phyloP scores from a whole-genome alignment of 1,140 invertebrate genomes.

The Drosophila tropicalis region DNA sequence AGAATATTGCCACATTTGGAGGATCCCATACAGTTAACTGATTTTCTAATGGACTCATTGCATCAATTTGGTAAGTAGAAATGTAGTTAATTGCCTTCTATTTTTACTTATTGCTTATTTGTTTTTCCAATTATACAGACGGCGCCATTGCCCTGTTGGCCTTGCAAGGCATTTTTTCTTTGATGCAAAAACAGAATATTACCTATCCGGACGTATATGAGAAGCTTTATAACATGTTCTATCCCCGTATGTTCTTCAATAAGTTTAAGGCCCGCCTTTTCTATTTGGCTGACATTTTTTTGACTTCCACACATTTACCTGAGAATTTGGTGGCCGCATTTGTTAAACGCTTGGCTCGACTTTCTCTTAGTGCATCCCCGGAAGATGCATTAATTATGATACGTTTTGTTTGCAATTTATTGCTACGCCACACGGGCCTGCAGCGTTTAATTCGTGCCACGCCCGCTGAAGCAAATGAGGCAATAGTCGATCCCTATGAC shows the following conservation, averaged over 20 bases:
- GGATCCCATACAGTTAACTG: constrained; percentile 93
- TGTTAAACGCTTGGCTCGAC: constrained; percentile 92
- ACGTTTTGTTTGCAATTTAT: constrained; percentile 93
- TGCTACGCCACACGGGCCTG: constrained; percentile 93
- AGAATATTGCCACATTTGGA: constrained; percentile 91
- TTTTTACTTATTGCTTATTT: background rate
- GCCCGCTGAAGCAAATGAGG: constrained; percentile 80
- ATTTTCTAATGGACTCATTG: constrained; percentile 95
- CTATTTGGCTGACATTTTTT: constrained; percentile 94
- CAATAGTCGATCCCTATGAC: constrained; percentile 89
- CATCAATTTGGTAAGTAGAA: constrained; percentile 87
- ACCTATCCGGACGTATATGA: constrained; percentile 98
- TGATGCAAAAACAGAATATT: constrained; percentile 96
- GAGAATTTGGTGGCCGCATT: constrained; percentile 96
- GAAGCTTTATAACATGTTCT: constrained; percentile 96
- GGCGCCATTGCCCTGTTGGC: constrained; percentile 94
- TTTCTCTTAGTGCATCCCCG: constrained; percentile 92
- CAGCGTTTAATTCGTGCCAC: constrained; percentile 89
- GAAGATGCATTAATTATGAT: constrained; percentile 92
- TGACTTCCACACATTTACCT: constrained; percentile 96
- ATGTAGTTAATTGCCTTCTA: constrained; percentile 2
- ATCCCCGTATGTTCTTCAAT: constrained; percentile 94
- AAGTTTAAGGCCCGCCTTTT: constrained; percentile 95
- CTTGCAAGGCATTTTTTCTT: constrained; percentile 95
- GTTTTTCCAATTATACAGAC: constrained; percentile 84